Evolutionary conservation across 2,113 vertebrate species (phyloP).

Genomic region (Macaca mulatta): DNA sequence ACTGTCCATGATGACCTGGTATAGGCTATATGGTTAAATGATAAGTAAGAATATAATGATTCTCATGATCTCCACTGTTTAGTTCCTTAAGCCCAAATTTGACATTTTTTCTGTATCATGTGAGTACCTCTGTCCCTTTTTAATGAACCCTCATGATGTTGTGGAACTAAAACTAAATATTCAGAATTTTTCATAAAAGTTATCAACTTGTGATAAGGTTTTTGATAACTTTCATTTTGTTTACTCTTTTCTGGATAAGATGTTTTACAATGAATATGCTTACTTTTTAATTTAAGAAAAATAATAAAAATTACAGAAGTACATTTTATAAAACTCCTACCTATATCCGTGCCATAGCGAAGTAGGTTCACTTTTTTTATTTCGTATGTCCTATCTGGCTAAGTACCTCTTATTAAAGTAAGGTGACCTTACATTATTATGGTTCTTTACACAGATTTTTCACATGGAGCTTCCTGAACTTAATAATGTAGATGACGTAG

Average conservation of each 20-base stretch:
- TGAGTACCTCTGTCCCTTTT: background rate
- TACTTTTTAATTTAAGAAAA: conserved; percentile 42
- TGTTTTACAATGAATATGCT: background rate
- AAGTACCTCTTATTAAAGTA: background rate
- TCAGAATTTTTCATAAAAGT: background rate
- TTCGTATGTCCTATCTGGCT: background rate
- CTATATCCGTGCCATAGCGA: background rate
- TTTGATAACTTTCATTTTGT: background rate
- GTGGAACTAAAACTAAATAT: background rate
- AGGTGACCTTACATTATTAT: background rate
- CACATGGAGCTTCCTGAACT: background rate
- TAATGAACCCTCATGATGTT: background rate
- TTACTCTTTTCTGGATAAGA: background rate
- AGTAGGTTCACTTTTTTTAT: background rate
- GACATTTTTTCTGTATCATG: background rate
- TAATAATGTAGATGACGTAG: background rate
- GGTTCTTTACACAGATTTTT: conserved; percentile 32
- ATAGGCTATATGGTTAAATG: background rate
- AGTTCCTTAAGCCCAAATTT: background rate
- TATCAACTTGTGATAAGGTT: background rate
- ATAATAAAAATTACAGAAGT: background rate
- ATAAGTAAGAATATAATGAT: background rate
- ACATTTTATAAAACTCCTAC: background rate
- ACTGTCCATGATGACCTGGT: background rate
- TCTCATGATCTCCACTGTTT: background rate